phyloP scores from a whole-genome alignment of 2,797 vertebrate genomes.

The Peromyscus nudipes region DNA sequence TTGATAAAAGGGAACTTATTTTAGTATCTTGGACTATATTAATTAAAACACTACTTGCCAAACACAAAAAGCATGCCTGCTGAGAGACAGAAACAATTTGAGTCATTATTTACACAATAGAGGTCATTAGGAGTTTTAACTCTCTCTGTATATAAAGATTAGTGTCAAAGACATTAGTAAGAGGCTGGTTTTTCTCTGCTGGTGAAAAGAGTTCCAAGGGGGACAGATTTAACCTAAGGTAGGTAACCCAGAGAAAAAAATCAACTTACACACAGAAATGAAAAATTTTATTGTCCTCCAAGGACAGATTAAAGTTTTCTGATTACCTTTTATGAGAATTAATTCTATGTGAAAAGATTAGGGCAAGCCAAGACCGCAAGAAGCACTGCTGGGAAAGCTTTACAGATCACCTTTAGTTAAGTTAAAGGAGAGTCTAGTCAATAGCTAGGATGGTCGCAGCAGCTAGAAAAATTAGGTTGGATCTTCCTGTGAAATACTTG shows the following conservation, averaged over 20 bases:
- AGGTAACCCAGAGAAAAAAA: neutral
- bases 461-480: neutral
- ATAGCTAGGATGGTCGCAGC: neutral
- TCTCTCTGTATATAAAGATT: neutral
- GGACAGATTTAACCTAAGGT: neutral
- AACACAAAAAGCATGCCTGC: neutral
- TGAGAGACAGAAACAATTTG: neutral
- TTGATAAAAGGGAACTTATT: neutral
- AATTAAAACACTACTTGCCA: neutral
- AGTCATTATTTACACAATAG: slow-evolving; percentile 8
- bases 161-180: neutral
- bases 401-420: neutral
- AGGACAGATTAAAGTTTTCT: neutral
- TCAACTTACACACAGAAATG: neutral
- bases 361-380: neutral
- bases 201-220: neutral
- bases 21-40: neutral
- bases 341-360: neutral
- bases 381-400: neutral
- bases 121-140: neutral
- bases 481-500: neutral
- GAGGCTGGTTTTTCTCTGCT: neutral
- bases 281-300: neutral
- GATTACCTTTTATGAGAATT: neutral
- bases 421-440: neutral